Evolutionary conservation across 2,888 invertebrate species (phyloP), one percentile per base, ranked within the genome.

Genomic region (Apotomis betuletana): DNA sequence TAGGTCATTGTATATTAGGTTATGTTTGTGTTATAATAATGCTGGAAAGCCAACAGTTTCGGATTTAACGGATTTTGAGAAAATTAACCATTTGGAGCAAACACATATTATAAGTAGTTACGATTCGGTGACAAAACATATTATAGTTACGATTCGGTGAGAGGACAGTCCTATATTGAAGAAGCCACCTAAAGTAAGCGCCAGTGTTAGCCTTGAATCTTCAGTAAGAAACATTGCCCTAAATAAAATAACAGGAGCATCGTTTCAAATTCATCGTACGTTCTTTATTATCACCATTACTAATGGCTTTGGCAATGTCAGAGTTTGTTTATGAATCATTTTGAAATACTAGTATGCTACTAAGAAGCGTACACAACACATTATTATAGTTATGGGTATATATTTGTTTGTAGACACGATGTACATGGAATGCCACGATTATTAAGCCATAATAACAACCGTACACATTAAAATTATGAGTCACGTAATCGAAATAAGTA

Each of bases 251-350:
- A 4, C 51, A 71, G 71, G 71, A 27, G 55, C 49, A 13, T 54
- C 4, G 5, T 36, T 15, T n/a, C 13, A 57, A n/a, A n/a, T 6
- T 36, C 27, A 36, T 12, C 13, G 36, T 1, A 36, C 9, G 15
- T 55, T 46, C 41, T 64, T 44, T 55, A 46, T 46, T 57, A 57
- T 46, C 46, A 27, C 1, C 49, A 58, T 44, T 52, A 27, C 38
- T 38, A 54, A 55, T 41, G 9, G 58, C 2, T 49, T 58, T 52
- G 13, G 52, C 63, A 52, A 51, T 68, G 38, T 36, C 54, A 8
- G 36, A 57, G 61, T 69, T 69, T 69, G 69, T 69, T 69, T 69
- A 69, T 36, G 44, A 46, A 44, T 44, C 55, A 55, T 44, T 44
- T 55, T 65, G 65, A 36, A 69, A 10, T 61, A 41, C 41, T 0